These are phyloP conservation scores for Podocnemis expansa DNA, from an alignment of 2,113 vertebrate genomes.

Conservation along the genomic window DNA sequence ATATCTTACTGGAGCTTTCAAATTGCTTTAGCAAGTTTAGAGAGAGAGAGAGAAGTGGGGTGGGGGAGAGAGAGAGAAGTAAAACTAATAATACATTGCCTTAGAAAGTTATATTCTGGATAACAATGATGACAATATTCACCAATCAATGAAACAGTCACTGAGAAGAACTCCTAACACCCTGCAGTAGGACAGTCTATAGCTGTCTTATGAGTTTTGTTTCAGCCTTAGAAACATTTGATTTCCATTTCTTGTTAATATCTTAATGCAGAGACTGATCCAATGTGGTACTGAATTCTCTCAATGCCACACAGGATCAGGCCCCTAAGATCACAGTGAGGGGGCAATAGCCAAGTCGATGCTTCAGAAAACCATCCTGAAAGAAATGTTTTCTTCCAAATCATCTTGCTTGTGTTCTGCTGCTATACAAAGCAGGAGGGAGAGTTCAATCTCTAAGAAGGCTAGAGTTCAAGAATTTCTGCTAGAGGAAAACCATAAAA, in stretches of 20 bases:
- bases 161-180: neutral
- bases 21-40: neutral
- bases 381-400: slow-evolving; percentile 36
- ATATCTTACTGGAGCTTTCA: neutral
- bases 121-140: neutral
- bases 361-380: neutral
- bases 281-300: slow-evolving; percentile 57
- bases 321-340: slow-evolving; percentile 26
- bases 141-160: neutral
- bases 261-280: neutral
- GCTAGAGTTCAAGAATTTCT: slow-evolving; percentile 13
- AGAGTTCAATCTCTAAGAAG: neutral
- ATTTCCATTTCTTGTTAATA: neutral
- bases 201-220: neutral
- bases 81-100: neutral
- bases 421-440: neutral
- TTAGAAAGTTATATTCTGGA: neutral
- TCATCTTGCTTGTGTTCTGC: neutral
- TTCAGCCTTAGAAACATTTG: neutral
- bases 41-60: neutral
- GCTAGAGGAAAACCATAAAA: neutral
- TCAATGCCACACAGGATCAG: slow-evolving; percentile 11
- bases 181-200: neutral
- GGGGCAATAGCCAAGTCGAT: neutral
- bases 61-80: neutral